A percentile compares a stretch with the other conserved stretches of the same genome.
Conservation (phyloP, 2,888 invertebrate genomes). For the Cryptops parisi region DNA sequence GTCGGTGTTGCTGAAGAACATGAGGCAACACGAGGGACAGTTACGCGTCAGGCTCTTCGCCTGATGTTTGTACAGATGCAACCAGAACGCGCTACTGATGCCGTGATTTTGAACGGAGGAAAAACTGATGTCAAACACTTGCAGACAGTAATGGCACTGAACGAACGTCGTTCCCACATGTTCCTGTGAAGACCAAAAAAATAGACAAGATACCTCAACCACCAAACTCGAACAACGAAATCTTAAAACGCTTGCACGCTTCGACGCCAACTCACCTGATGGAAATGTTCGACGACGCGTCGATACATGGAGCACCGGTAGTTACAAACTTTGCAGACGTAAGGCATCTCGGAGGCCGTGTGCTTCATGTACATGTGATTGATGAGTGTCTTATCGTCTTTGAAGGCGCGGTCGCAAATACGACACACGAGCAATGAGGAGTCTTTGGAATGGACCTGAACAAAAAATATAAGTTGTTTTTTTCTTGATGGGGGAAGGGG, state of each 20-base stretch:
- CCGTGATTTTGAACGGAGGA: conserved; percentile 27
- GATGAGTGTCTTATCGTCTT: conserved; percentile 49
- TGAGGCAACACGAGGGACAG: conserved; percentile 29
- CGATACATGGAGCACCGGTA: conserved; percentile 72
- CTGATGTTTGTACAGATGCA: conserved; percentile 30
- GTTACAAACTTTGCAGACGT: conserved; percentile 63
- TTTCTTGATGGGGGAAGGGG: too few species aligned
- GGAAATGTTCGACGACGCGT: conserved; percentile 65
- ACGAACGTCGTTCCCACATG: conserved; percentile 52
- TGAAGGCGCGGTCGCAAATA: conserved; percentile 44
- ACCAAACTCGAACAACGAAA: too few species aligned
- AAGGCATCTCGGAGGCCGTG: conserved; percentile 73
- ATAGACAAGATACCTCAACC: too few species aligned
- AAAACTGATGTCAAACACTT: conserved; percentile 32
- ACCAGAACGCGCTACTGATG: conserved; percentile 29
- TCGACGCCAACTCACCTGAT: too few species aligned
- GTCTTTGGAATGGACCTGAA: conserved; percentile 31
- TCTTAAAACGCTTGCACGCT: too few species aligned
- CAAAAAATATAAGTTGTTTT: too few species aligned
- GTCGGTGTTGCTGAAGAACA: conserved; percentile 28
- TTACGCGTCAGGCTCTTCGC: conserved; percentile 32
- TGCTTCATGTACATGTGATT: conserved; percentile 67
- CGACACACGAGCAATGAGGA: conserved; percentile 35
- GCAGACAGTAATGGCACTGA: conserved; percentile 73
- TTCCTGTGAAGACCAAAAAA: conserved; percentile 28